Evolutionary conservation across 1,140 invertebrate species (phyloP), one percentile per base, ranked within the genome.

Genomic region (Cotesia vestalis): DNA sequence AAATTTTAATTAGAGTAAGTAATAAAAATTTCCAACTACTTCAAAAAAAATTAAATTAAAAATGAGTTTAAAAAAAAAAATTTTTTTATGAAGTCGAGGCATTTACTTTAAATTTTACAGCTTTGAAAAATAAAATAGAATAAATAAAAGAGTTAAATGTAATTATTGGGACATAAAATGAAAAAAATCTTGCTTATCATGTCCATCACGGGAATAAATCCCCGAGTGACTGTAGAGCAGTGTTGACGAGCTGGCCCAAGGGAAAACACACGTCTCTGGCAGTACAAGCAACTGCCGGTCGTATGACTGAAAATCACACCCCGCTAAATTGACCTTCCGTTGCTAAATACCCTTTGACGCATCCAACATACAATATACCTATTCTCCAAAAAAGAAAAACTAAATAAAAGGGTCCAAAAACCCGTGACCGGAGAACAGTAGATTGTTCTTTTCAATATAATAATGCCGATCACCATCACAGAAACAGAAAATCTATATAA

Each of bases 271-370:
- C 12, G 17, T 55, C 12, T 14, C 53, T 55, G 53, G 40, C 8
- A 4, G 4, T 60, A 61, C 55, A 14, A 36, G 52, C 38, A 12
- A 34, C 27, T 51, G 38, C 36, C 8, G 36, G 38, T 14, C 51
- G 34, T 72, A 70, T 78, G 79, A 72, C 80, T 78, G 77, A 78
- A 81, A 83, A 82, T 82, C 82, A 81, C 83, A 84, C 81, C 81
- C 81, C 77, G 81, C 73, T 85, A 85, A 84, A 85, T 85, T 84
- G 82, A 85, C 82, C 83, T 80, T 81, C 80, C 77, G 79, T 78
- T 79, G 78, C 82, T 85, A 85, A 86, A 86, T 84, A 84, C 80
- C 80, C 80, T 84, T 84, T 83, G 82, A 85, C 83, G 20, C 63
- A 79, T 79, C 73, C 73, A 80, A 75, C 77, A 75, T 68, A 55